phyloP scores from a whole-genome alignment of 2,797 vertebrate species.

The Micropoecilia bifurca region DNA sequence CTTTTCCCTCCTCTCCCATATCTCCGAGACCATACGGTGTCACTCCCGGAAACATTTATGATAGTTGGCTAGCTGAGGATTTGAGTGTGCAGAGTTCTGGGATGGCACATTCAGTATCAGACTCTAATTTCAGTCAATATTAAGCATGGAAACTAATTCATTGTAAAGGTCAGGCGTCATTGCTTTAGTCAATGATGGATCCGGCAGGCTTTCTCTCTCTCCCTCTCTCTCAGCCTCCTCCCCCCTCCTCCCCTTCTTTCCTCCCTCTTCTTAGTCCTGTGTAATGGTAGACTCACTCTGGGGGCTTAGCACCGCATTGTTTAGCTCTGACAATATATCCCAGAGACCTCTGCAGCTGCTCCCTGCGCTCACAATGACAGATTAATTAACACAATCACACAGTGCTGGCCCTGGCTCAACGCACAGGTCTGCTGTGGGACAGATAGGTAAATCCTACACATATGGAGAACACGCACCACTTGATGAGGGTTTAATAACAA shows the following conservation, averaged over 20 bases:
- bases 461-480: slow-evolving; percentile 84
- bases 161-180: slow-evolving; percentile 96
- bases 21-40: slow-evolving; percentile 68
- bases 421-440: slow-evolving; percentile 94
- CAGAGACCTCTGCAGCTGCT: slow-evolving; percentile 96
- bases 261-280: slow-evolving; percentile 87
- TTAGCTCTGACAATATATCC: slow-evolving; percentile 97
- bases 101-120: slow-evolving; percentile 87
- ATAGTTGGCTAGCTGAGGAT: slow-evolving; percentile 80
- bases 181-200: slow-evolving; percentile 92
- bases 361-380: slow-evolving; percentile 96
- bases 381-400: slow-evolving; percentile 99
- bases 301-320: slow-evolving; percentile 96
- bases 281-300: slow-evolving; percentile 95
- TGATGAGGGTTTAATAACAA: slow-evolving; percentile 82
- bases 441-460: slow-evolving; percentile 99
- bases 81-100: slow-evolving; percentile 84
- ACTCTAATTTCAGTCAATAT: slow-evolving; percentile 94
- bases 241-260: slow-evolving; percentile 76
- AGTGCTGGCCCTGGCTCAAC: slow-evolving; percentile 95
- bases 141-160: slow-evolving; percentile 92
- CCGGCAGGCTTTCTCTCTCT: slow-evolving; percentile 81
- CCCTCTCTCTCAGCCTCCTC: slow-evolving; percentile 64
- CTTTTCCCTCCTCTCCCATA: slow-evolving; percentile 80
- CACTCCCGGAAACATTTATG: slow-evolving; percentile 73